Conservation (phyloP, 2,888 invertebrate species). For the Plemyria rubiginata region DNA sequence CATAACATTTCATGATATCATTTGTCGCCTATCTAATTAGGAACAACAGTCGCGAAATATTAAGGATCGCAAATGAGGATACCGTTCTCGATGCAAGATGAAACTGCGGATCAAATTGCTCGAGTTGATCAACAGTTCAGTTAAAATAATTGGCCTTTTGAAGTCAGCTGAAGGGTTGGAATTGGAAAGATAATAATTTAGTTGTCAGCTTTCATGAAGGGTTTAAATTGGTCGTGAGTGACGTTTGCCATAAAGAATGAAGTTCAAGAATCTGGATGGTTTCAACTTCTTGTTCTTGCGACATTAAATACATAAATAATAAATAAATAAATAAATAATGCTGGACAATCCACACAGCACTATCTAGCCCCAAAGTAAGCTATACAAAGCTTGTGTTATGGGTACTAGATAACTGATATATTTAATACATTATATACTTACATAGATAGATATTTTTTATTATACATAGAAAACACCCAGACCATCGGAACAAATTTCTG, state of each 20-base stretch:
- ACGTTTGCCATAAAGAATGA: constrained; percentile 8
- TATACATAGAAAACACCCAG: no score
- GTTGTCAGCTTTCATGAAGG: constrained; percentile 22
- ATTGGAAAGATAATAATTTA: constrained; percentile 14
- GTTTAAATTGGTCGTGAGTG: constrained; percentile 19
- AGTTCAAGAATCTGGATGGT: neutral
- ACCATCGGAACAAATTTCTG: no score
- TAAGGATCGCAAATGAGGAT: constrained; percentile 29
- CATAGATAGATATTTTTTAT: no score
- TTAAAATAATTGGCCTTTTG: constrained; percentile 18
- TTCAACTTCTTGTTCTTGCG: neutral
- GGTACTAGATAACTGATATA: no score
- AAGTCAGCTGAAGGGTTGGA: constrained; percentile 7
- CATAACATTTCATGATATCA: constrained; percentile 4
- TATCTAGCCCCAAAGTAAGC: no score
- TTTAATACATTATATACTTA: no score
- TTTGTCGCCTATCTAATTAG: constrained; percentile 34
- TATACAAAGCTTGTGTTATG: no score
- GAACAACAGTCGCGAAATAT: constrained; percentile 25
- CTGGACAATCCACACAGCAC: no score
- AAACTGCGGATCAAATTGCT: constrained; percentile 7
- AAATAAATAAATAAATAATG: no score
- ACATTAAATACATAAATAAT: no score
- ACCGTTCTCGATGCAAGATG: constrained; percentile 19
- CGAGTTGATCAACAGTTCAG: constrained; percentile 16